Percentiles rank a stretch among this genome's conserved stretches.
These are phyloP conservation scores for Eupithecia centaureata DNA, from an alignment of 2,888 invertebrate species.

Conservation along the genomic window DNA sequence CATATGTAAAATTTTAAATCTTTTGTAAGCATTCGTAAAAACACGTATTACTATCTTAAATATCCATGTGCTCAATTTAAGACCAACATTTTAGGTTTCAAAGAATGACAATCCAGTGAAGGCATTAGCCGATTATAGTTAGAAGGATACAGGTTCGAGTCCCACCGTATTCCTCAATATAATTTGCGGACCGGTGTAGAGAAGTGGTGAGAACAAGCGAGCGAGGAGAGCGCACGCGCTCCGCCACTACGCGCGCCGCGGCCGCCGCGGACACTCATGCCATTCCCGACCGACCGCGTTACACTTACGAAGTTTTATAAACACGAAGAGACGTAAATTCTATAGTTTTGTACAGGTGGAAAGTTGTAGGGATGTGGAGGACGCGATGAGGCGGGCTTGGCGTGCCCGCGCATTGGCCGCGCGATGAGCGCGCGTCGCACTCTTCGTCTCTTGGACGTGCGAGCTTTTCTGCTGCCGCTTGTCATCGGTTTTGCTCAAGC, in stretches of 20 bases:
- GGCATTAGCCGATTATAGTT: neutral
- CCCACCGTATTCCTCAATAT: neutral
- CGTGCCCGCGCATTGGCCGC: constrained; percentile 65
- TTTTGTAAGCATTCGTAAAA: too few species aligned
- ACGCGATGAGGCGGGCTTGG: constrained; percentile 65
- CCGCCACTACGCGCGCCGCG: constrained; percentile 69
- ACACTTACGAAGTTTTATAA: constrained; percentile 4
- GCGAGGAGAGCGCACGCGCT: constrained; percentile 76
- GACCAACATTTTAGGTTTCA: neutral
- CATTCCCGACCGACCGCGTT: constrained; percentile 45
- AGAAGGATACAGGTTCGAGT: neutral
- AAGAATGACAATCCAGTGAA: neutral
- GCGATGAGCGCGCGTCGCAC: constrained; percentile 77
- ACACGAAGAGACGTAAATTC: neutral
- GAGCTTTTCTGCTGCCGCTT: constrained; percentile 55
- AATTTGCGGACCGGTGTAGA: constrained; percentile 43
- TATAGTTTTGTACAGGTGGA: constrained; percentile 16
- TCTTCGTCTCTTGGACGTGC: constrained; percentile 58
- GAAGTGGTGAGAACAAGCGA: constrained; percentile 49
- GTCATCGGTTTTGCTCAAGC: constrained; percentile 60
- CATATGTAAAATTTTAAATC: too few species aligned
- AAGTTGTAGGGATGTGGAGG: constrained; percentile 40
- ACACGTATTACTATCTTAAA: neutral
- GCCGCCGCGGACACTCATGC: constrained; percentile 70
- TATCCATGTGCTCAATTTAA: neutral